Evolutionary conservation across 2,888 invertebrate genomes (phyloP), one percentile per base, ranked within the genome.

Genomic region (Stomorhina lunata): DNA sequence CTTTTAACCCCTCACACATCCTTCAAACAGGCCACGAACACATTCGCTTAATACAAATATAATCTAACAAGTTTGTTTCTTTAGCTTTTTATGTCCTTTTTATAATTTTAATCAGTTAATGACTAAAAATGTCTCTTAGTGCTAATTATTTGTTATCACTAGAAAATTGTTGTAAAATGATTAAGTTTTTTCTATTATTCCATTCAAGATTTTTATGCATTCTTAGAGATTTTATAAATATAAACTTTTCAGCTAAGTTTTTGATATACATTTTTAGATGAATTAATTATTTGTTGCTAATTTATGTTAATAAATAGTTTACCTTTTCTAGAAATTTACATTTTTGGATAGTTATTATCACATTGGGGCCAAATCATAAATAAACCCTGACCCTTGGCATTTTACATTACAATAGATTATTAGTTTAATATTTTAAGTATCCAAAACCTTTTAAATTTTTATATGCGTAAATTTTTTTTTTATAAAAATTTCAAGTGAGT

Each of bases 21-120:
- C n/a, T n/a, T 15, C 45, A n/a, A 34, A 17, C 29, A 55, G 20
- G 9, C 4, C 57, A 59, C 37, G 17, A 65, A 27, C 45, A 17
- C 55, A 32, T 45, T 75, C 55, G 22, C 53, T 63, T 50, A 65
- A 63, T 63, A 50, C 7, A 22, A 69, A 25, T 20, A 50, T 77
- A 78, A 63, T 48, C 27, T 45, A 53, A 29, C 6, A 55, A 66
- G 32, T 77, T 76, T 22, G 50, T 6, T 50, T 29, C 9, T 27
- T 5, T 1, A 4, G 25, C 22, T 53, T 63, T 53, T 63, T 53
- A 34, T 55, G 25, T n/a, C 43, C 6, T 69, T 20, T 32, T 53
- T 25, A 27, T 61, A 27, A 61, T 77, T 77, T 55, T 63, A 77
- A 63, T 45, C 81, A 77, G 72, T 77, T 81, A 81, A 81, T 66